Evolutionary conservation across 2,113 vertebrate species (phyloP).

Genomic region (Ctenodactylus gundi): DNA sequence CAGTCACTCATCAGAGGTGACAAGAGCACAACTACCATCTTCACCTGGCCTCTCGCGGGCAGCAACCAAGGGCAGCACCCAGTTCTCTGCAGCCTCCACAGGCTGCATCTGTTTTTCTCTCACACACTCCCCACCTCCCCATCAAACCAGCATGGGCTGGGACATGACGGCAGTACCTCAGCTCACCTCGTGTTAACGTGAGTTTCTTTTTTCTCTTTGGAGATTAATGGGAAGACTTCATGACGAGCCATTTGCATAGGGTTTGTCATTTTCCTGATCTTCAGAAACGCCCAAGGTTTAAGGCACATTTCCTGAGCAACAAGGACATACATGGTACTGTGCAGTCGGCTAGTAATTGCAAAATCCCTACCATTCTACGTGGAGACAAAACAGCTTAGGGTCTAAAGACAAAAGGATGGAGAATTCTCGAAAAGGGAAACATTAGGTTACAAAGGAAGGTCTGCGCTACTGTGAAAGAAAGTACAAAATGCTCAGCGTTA

Average conservation of each 20-base stretch:
- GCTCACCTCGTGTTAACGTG: neutral
- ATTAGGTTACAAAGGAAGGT: neutral
- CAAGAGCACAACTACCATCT: neutral
- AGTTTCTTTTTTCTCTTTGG: neutral
- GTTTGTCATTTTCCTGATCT: neutral
- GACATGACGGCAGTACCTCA: too few relatives aligned
- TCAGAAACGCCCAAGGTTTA: neutral
- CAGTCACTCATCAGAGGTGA: neutral
- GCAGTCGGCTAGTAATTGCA: neutral
- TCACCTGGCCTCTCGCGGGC: neutral
- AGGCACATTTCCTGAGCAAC: neutral
- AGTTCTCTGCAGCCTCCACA: neutral
- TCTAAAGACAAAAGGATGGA: neutral
- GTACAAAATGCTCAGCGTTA: neutral
- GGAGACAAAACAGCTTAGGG: neutral
- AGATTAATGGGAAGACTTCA: neutral
- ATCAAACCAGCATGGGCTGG: too few relatives aligned
- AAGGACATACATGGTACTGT: neutral
- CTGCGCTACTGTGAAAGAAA: neutral
- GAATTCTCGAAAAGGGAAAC: neutral
- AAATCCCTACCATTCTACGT: neutral
- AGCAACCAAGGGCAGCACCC: neutral
- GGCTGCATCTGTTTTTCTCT: neutral
- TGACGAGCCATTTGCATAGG: neutral
- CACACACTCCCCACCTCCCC: too few relatives aligned